Evolutionary conservation across 2,888 invertebrate species (phyloP).

Genomic region (Chouioia cunea): DNA sequence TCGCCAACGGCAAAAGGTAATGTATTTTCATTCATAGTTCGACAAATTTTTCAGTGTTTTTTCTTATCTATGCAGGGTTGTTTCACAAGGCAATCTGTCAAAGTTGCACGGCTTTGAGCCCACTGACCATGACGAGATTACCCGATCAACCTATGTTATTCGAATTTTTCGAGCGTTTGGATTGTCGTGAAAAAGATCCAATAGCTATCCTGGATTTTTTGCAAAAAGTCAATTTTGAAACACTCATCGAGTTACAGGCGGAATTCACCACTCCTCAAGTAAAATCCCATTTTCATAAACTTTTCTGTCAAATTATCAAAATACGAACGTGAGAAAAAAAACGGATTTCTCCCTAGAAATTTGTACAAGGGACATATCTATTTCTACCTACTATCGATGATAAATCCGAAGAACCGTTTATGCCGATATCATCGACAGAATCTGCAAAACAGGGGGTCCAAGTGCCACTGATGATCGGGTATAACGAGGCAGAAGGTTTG

Average conservation of each 20-base stretch:
- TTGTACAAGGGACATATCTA: slow-evolving; percentile 19
- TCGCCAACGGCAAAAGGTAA: slow-evolving; percentile 50
- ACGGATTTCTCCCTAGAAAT: no score
- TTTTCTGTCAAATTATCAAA: no score
- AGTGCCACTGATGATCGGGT: slow-evolving; percentile 58
- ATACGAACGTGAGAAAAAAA: no score
- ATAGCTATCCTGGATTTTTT: slow-evolving; percentile 54
- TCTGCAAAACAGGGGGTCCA: slow-evolving; percentile 48
- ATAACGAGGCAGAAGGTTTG: slow-evolving; percentile 53
- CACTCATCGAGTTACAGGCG: slow-evolving; percentile 47
- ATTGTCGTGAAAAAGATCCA: slow-evolving; percentile 53
- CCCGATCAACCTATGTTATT: slow-evolving; percentile 44
- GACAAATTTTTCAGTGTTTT: no score
- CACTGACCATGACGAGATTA: slow-evolving; percentile 50
- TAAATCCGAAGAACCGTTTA: slow-evolving; percentile 53
- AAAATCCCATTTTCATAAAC: slow-evolving; percentile 10
- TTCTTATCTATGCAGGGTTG: no score
- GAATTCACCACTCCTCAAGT: slow-evolving; percentile 44
- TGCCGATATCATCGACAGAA: slow-evolving; percentile 44
- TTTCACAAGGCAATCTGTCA: slow-evolving; percentile 61
- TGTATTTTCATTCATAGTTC: no score
- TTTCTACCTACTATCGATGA: slow-evolving; percentile 52
- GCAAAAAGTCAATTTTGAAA: slow-evolving; percentile 49
- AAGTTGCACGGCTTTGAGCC: slow-evolving; percentile 55
- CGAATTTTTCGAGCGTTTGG: slow-evolving; percentile 52